Percentiles rank a stretch among this genome's conserved stretches.
phyloP scores from a whole-genome alignment of 2,888 invertebrate species.

The Elgonia sp. region DNA sequence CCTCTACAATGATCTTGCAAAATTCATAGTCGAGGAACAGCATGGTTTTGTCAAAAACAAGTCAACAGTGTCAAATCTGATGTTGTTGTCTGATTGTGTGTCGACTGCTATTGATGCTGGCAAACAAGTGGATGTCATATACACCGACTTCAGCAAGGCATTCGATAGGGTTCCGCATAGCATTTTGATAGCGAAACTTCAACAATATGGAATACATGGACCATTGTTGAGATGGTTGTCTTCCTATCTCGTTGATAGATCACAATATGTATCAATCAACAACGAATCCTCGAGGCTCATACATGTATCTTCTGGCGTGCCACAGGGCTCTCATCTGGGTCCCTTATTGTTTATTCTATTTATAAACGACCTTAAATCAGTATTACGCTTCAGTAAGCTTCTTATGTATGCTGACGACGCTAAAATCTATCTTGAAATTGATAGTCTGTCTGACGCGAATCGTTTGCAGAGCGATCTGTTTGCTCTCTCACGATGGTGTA shows the following conservation, averaged over 20 bases:
- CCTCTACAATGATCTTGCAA: too few relatives aligned
- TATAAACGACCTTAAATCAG: conserved; percentile 19
- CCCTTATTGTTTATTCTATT: conserved; percentile 7
- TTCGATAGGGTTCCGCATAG: conserved; percentile 2
- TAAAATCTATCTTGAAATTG: conserved; percentile 8
- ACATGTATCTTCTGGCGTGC: conserved; percentile 18
- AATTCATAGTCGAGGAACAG: too few relatives aligned
- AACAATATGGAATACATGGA: not conserved
- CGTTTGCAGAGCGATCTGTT: not conserved
- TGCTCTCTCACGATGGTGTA: not conserved
- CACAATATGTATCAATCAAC: not conserved
- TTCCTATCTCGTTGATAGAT: not conserved
- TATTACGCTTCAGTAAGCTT: not conserved
- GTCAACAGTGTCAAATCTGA: too few relatives aligned
- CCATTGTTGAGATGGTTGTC: not conserved
- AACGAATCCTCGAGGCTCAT: not conserved
- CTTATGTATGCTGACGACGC: conserved; percentile 34
- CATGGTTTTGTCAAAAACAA: not conserved
- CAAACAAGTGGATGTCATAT: not conserved
- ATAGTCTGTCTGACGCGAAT: not conserved
- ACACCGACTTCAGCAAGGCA: conserved; percentile 3
- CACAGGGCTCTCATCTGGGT: conserved; percentile 36
- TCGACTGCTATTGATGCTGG: not conserved
- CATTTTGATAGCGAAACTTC: not conserved
- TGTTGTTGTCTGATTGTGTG: not conserved